These are phyloP conservation scores for Apomyelois bistriatella DNA, from an alignment of 2,888 invertebrate genomes.

Conservation along the genomic window DNA sequence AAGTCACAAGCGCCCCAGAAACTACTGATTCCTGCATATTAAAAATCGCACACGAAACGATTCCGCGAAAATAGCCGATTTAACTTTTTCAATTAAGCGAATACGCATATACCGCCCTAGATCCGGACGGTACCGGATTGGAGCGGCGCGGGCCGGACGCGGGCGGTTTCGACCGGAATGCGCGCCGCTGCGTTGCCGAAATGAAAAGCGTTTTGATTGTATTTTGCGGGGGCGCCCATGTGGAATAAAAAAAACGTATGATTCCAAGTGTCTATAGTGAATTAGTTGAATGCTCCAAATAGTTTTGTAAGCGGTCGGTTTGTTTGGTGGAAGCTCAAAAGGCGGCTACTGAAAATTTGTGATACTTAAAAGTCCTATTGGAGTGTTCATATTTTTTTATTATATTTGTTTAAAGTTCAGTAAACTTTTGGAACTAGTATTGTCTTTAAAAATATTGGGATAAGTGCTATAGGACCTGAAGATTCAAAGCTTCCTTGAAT, in stretches of 20 bases:
- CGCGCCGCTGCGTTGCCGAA: slow-evolving; percentile 47
- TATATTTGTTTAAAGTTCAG: too few relatives aligned
- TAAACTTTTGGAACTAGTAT: too few relatives aligned
- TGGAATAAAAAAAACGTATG: slow-evolving; percentile 31
- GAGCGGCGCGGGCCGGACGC: slow-evolving; percentile 15
- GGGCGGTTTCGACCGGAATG: slow-evolving; percentile 31
- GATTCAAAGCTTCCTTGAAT: too few relatives aligned
- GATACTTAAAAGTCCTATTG: too few relatives aligned
- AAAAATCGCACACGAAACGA: slow-evolving; percentile 43
- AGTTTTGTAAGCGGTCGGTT: slow-evolving; percentile 6
- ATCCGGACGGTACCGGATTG: slow-evolving; percentile 30
- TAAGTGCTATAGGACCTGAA: too few relatives aligned
- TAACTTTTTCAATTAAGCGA: slow-evolving; percentile 72
- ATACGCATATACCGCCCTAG: slow-evolving; percentile 42
- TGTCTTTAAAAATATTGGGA: too few relatives aligned
- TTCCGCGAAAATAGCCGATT: slow-evolving; percentile 63
- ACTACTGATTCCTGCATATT: slow-evolving; percentile 20
- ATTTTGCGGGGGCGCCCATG: slow-evolving; percentile 37
- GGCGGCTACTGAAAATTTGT: neutral
- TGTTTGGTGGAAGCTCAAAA: neutral
- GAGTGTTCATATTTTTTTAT: too few relatives aligned
- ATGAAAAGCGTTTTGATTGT: slow-evolving; percentile 54
- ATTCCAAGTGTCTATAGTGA: slow-evolving; percentile 14
- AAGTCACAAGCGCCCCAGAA: slow-evolving; percentile 4
- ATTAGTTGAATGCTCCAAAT: slow-evolving; percentile 3